Evolutionary conservation across 1,140 invertebrate species (phyloP).

Genomic region (Hermetia illucens): DNA sequence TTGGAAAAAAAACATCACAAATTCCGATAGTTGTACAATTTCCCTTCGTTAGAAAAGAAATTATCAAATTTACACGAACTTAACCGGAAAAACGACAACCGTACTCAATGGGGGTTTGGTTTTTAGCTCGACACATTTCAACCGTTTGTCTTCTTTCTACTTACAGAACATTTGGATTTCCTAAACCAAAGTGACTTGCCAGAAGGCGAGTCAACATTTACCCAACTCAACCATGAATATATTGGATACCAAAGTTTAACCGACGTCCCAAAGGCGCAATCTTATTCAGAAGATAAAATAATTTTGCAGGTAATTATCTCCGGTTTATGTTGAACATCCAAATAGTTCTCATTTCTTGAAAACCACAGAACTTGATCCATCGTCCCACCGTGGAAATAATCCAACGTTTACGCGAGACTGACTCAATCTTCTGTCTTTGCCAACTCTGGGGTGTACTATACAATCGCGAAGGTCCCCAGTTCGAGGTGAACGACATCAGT

Average conservation of each 20-base stretch:
- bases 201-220: conserved; percentile 59
- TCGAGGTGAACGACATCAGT: conserved; percentile 44
- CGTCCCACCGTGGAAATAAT: conserved; percentile 60
- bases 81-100: no score
- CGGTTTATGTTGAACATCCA: no score
- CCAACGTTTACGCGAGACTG: conserved; percentile 48
- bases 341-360: no score
- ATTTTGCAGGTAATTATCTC: conserved; percentile 48
- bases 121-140: conserved; percentile 2
- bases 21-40: no score
- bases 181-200: conserved; percentile 63
- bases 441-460: conserved; percentile 77
- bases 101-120: no score
- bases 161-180: conserved; percentile 88
- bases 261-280: conserved; percentile 75
- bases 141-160: conserved; percentile 9
- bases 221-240: conserved; percentile 80
- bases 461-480: conserved; percentile 67
- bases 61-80: background rate
- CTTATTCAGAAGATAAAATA: conserved; percentile 49
- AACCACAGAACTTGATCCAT: no score
- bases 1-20: no score
- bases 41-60: no score
- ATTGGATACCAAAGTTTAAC: conserved; percentile 94
- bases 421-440: conserved; percentile 62